These are phyloP conservation scores for Brachionus manjavacas DNA, from an alignment of 1,140 invertebrate species.

Conservation along the genomic window DNA sequence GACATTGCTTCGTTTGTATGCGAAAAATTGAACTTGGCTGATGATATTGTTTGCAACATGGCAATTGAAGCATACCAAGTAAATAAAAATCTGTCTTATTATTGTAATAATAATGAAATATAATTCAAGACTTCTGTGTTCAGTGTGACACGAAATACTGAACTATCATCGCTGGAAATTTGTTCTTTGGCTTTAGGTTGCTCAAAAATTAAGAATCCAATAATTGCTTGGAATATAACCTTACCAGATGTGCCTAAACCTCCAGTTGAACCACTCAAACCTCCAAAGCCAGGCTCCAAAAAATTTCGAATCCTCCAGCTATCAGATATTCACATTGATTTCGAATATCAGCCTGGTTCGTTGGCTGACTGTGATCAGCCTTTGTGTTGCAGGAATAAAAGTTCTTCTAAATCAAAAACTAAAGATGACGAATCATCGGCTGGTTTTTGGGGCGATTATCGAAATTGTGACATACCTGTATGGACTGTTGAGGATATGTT, in stretches of 20 bases:
- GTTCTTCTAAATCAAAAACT: conserved; percentile 49
- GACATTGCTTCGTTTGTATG: conserved; percentile 19
- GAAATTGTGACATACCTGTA: conserved; percentile 58
- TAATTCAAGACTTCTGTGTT: neutral
- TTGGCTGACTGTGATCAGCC: conserved; percentile 69
- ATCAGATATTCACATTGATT: conserved; percentile 75
- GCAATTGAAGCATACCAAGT: neutral
- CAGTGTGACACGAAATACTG: neutral
- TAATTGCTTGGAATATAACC: conserved; percentile 28
- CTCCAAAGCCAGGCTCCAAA: neutral
- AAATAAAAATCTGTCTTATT: neutral
- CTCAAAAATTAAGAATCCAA: conserved; percentile 23
- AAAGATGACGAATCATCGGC: conserved; percentile 45
- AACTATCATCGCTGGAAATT: conserved; percentile 15
- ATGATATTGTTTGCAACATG: conserved; percentile 29
- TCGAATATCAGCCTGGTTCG: conserved; percentile 65
- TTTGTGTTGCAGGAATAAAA: conserved; percentile 66
- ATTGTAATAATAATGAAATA: neutral
- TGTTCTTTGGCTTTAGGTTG: conserved; percentile 21
- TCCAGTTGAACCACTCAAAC: neutral
- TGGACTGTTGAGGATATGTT: conserved; percentile 33
- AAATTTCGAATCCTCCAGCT: conserved; percentile 64
- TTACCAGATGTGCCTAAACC: conserved; percentile 8
- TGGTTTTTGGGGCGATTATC: conserved; percentile 58
- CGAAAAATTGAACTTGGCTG: conserved; percentile 4